phyloP scores from a whole-genome alignment of 2,797 vertebrate species.

The Trematomus bernacchii region DNA sequence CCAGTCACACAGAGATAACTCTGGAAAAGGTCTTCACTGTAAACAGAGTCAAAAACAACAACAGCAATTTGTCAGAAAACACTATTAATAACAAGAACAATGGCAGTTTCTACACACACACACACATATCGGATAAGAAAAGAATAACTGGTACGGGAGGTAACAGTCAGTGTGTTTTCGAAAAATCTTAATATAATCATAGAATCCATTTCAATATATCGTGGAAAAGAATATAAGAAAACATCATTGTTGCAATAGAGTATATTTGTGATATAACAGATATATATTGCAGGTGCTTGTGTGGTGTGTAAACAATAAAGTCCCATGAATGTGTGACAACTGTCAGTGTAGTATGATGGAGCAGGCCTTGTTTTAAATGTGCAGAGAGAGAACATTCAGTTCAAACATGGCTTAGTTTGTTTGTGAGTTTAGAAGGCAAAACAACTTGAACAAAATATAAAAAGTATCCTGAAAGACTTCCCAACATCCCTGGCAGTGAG shows the following conservation, averaged over 20 bases:
- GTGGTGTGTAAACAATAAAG: constrained; percentile 57
- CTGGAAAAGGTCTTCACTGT: constrained; percentile 66
- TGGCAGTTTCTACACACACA: constrained; percentile 79
- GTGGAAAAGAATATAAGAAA: constrained; percentile 71
- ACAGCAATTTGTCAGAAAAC: constrained; percentile 82
- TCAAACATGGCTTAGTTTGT: constrained; percentile 69
- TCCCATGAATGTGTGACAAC: constrained; percentile 31
- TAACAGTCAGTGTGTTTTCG: constrained; percentile 85
- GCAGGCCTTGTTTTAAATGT: constrained; percentile 50
- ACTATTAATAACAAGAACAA: constrained; percentile 81
- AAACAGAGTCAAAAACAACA: constrained; percentile 83
- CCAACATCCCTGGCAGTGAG: neutral
- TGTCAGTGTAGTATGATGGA: constrained; percentile 35
- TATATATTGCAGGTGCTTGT: constrained; percentile 75
- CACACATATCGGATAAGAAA: constrained; percentile 63
- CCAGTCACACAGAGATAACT: constrained; percentile 47
- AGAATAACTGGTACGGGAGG: constrained; percentile 67
- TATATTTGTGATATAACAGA: constrained; percentile 66
- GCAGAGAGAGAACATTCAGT: constrained; percentile 68
- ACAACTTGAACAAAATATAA: neutral
- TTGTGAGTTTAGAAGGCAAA: constrained; percentile 35
- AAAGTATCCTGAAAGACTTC: constrained; percentile 30
- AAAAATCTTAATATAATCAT: constrained; percentile 67
- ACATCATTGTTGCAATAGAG: constrained; percentile 67
- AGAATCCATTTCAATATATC: constrained; percentile 64